Percentiles rank a stretch among this genome's conserved stretches.
Evolutionary conservation across 2,113 vertebrate genomes (phyloP).

Genomic region (Notarius lentiginosus): DNA sequence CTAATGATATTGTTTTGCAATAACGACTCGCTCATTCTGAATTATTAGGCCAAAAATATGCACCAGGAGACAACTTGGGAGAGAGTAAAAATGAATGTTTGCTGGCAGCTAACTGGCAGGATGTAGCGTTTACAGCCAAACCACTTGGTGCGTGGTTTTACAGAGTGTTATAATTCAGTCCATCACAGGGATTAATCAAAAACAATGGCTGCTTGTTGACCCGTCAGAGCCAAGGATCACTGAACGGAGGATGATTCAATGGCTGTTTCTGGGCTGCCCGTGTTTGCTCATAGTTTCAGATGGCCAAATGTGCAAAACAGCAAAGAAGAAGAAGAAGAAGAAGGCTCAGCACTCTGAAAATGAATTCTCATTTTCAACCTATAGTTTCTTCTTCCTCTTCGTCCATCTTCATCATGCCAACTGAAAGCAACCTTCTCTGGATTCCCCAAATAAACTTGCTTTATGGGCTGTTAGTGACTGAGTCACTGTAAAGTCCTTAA

Average conservation of each 20-base stretch:
- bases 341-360: background rate
- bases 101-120: slow-evolving; percentile 12
- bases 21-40: slow-evolving; percentile 20
- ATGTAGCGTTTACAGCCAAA: background rate
- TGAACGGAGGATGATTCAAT: background rate
- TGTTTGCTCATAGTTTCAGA: background rate
- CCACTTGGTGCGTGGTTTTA: background rate
- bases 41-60: slow-evolving; percentile 10
- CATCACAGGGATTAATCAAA: background rate
- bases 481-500: background rate
- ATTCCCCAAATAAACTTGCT: background rate
- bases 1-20: slow-evolving; percentile 34
- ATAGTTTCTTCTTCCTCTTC: background rate
- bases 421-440: background rate
- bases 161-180: slow-evolving; percentile 3
- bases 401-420: background rate
- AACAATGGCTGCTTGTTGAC: slow-evolving; percentile 25
- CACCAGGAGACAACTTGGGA: slow-evolving; percentile 16
- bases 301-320: background rate
- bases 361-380: background rate
- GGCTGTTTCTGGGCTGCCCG: background rate
- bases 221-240: background rate
- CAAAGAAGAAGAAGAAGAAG: background rate
- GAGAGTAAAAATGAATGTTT: slow-evolving; percentile 2
- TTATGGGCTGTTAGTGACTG: background rate